These are phyloP conservation scores for Thelaira solivaga DNA, from an alignment of 2,888 invertebrate genomes.

Conservation along the genomic window DNA sequence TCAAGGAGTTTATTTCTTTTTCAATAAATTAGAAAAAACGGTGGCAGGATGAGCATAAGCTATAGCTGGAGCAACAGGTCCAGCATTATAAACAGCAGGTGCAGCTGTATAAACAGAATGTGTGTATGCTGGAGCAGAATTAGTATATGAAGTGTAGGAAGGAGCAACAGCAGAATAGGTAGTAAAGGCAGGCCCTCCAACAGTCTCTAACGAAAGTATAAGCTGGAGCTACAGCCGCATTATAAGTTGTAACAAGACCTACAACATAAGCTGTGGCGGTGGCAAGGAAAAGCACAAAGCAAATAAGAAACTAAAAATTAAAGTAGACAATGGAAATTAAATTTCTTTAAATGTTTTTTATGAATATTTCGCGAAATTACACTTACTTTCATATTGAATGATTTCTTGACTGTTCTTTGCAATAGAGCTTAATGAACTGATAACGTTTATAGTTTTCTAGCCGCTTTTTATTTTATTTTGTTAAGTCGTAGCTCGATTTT, in stretches of 20 bases:
- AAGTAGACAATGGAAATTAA: background rate
- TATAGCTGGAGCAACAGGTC: constrained; percentile 47
- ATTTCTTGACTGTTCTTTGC: constrained; percentile 37
- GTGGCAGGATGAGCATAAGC: constrained; percentile 35
- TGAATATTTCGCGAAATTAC: too few species aligned
- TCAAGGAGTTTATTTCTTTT: constrained; percentile 41
- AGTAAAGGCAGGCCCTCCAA: too few species aligned
- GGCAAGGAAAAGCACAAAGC: constrained; percentile 71
- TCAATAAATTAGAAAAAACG: constrained; percentile 50
- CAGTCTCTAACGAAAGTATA: too few species aligned
- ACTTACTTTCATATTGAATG: constrained; percentile 55
- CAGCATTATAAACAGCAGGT: constrained; percentile 35
- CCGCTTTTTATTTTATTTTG: constrained; percentile 39
- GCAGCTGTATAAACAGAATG: constrained; percentile 60
- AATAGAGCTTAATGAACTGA: constrained; percentile 51
- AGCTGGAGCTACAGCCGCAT: constrained; percentile 6
- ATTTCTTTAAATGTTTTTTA: background rate
- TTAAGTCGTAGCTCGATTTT: too few species aligned
- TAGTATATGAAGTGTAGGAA: constrained; percentile 26
- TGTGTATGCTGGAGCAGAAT: constrained; percentile 46
- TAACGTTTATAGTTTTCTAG: background rate
- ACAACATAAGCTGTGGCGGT: constrained; percentile 70
- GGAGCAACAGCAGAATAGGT: constrained; percentile 29
- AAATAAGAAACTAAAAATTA: constrained; percentile 69
- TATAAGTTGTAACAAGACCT: constrained; percentile 33